Evolutionary conservation across 1,140 invertebrate genomes (phyloP).

Genomic region (Oreohelix idahoensis): DNA sequence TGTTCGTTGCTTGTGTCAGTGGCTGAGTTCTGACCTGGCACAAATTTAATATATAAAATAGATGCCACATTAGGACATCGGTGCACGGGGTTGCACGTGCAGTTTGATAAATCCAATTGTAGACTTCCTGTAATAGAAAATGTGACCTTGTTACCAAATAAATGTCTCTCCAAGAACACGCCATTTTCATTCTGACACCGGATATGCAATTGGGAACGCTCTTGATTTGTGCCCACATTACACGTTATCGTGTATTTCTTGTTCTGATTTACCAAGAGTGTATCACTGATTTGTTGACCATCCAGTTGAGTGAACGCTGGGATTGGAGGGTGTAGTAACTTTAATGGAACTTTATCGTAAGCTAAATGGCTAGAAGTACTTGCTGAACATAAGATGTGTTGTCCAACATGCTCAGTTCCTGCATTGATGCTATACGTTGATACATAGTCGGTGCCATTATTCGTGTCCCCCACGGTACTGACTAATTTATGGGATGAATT

Average conservation of each 20-base stretch:
- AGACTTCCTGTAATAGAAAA: background rate
- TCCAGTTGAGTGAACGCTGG: background rate
- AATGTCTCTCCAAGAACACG: background rate
- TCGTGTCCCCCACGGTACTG: background rate
- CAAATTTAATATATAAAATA: too few relatives aligned
- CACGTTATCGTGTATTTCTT: background rate
- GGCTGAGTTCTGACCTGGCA: too few relatives aligned
- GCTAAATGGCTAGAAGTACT: background rate
- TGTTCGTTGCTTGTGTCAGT: too few relatives aligned
- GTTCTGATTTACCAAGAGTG: too few relatives aligned
- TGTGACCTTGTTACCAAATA: background rate
- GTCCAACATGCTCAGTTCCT: background rate
- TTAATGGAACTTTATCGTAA: background rate
- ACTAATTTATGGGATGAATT: background rate
- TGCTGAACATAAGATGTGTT: background rate
- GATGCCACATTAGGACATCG: background rate
- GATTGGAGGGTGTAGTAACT: background rate
- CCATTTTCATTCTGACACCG: background rate
- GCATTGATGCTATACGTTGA: background rate
- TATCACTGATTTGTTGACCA: background rate
- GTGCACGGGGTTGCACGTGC: background rate
- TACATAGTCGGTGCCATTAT: background rate
- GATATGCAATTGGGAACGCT: background rate
- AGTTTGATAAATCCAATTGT: background rate
- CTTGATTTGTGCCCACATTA: background rate